Conservation (phyloP, 2,888 invertebrate genomes). For the Ormyrus pomaceus region DNA sequence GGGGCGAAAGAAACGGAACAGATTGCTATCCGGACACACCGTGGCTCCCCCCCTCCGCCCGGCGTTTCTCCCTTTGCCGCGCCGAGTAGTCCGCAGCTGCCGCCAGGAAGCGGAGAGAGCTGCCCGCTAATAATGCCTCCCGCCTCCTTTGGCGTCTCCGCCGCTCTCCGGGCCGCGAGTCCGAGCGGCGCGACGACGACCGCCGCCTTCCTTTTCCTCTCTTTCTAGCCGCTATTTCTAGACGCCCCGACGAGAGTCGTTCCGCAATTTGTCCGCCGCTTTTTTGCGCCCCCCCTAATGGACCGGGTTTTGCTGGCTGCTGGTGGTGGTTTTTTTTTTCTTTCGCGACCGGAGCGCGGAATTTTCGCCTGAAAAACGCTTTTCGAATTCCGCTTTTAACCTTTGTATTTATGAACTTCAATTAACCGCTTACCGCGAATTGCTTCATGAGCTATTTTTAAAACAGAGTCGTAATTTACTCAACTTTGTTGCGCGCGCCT, state of each 20-base stretch:
- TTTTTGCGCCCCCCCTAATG: not conserved
- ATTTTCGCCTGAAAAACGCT: no score
- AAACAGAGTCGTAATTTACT: no score
- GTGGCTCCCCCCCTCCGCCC: constrained; percentile 43
- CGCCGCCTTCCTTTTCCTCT: not conserved
- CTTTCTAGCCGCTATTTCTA: not conserved
- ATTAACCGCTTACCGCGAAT: no score
- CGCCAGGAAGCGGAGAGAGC: constrained; percentile 38
- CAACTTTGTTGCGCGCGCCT: no score
- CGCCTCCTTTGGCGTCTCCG: not conserved
- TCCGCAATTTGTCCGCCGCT: constrained; percentile 30
- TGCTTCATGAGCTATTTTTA: no score
- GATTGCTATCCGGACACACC: constrained; percentile 67
- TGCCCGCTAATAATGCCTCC: constrained; percentile 63
- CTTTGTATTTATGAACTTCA: no score
- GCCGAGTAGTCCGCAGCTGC: constrained; percentile 60
- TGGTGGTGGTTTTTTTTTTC: not conserved
- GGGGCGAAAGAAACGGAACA: constrained; percentile 65
- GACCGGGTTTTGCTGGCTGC: no score
- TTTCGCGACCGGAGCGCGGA: not conserved
- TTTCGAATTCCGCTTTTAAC: no score
- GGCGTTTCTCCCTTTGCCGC: not conserved
- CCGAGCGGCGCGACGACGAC: no score
- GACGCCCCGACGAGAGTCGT: not conserved
- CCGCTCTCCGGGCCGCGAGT: no score